Evolutionary conservation across 2,797 vertebrate species (phyloP).

Genomic region (Anolis apletophallus): DNA sequence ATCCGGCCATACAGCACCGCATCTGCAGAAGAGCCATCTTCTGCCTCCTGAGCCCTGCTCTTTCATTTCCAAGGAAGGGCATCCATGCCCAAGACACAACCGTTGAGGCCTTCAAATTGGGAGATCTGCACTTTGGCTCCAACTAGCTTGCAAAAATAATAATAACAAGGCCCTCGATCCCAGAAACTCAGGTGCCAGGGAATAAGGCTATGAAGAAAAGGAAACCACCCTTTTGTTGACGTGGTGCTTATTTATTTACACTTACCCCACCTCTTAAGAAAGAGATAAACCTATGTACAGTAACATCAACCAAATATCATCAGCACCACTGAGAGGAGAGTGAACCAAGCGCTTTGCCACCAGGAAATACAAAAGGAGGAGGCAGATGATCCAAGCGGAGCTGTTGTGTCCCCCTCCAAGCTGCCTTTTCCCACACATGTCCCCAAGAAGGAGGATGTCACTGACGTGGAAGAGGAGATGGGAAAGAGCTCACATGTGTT

Average conservation of each 20-base stretch:
- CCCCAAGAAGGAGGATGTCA: background rate
- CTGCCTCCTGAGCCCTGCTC: too few species aligned
- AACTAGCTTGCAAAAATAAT: background rate
- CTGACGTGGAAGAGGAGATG: constrained; percentile 28
- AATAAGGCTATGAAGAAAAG: background rate
- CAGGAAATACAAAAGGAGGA: background rate
- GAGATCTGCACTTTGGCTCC: too few species aligned
- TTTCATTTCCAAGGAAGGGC: background rate
- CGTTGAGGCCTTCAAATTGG: background rate
- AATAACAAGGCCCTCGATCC: background rate
- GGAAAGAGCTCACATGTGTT: constrained; percentile 27
- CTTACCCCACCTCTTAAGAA: too few species aligned
- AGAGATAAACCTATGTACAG: too few species aligned
- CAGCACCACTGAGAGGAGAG: background rate
- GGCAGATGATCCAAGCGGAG: background rate
- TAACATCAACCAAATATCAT: background rate
- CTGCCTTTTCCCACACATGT: constrained; percentile 17
- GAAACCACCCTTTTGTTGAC: too few species aligned
- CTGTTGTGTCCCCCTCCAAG: background rate
- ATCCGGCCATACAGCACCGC: too few species aligned
- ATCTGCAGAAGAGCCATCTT: too few species aligned
- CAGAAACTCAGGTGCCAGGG: background rate
- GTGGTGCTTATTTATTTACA: background rate
- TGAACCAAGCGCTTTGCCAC: rapidly evolving
- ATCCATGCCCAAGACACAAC: too few species aligned